Conservation (phyloP, 1,140 invertebrate genomes). For the Ceratina australensis region DNA sequence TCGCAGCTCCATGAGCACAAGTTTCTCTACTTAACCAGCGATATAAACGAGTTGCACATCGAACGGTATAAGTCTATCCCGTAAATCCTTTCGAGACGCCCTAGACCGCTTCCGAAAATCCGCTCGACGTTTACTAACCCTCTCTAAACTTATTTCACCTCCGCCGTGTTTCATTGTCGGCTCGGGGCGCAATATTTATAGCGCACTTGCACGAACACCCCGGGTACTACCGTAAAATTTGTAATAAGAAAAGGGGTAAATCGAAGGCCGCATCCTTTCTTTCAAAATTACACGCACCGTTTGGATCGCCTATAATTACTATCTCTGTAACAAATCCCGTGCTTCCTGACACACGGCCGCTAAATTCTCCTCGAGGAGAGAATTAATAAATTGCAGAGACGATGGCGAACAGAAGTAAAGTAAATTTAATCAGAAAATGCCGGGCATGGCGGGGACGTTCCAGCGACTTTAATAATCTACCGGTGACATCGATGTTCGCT, state of each 20-base stretch:
- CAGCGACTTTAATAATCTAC: neutral
- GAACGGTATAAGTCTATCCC: neutral
- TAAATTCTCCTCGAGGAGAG: too few species aligned
- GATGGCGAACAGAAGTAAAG: too few species aligned
- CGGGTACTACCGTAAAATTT: neutral
- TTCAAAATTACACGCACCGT: too few species aligned
- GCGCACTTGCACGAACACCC: neutral
- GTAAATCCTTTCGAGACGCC: neutral
- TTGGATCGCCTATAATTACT: too few species aligned
- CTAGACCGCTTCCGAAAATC: neutral
- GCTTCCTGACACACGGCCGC: too few species aligned
- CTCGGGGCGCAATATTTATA: constrained; percentile 19
- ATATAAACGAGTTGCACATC: neutral
- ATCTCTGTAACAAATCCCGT: too few species aligned
- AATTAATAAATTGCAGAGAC: too few species aligned
- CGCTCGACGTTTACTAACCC: constrained; percentile 26
- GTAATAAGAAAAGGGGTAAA: neutral
- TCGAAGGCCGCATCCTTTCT: neutral
- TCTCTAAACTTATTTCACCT: constrained; percentile 5
- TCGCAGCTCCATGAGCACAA: neutral
- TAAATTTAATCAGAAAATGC: neutral
- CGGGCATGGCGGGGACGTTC: too few species aligned
- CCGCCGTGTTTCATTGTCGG: constrained; percentile 24
- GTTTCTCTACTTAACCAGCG: neutral
- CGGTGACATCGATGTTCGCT: neutral